These are phyloP conservation scores for Battus philenor DNA, from an alignment of 1,140 invertebrate species.

Conservation along the genomic window DNA sequence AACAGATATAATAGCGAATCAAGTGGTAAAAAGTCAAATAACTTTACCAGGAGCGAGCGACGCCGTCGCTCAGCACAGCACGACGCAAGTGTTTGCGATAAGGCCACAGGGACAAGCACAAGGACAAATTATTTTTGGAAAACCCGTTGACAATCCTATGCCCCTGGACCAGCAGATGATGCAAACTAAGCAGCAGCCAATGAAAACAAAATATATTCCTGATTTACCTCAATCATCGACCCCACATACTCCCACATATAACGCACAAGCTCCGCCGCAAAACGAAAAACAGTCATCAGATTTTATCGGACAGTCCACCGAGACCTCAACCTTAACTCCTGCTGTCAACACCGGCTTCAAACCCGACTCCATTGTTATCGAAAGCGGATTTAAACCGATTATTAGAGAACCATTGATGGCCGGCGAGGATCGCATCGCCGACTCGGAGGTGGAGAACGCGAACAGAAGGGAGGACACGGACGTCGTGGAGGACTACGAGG, in stretches of 20 bases:
- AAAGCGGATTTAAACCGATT: slow-evolving; percentile 89
- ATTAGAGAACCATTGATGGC: slow-evolving; percentile 77
- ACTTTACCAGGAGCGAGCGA: slow-evolving; percentile 47
- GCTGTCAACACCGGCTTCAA: slow-evolving; percentile 86
- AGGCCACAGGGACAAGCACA: slow-evolving; percentile 37
- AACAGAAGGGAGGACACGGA: slow-evolving; percentile 75
- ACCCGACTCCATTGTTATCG: slow-evolving; percentile 86
- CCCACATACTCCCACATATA: slow-evolving; percentile 24
- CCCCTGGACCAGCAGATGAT: slow-evolving; percentile 69
- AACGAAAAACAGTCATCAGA: slow-evolving; percentile 69
- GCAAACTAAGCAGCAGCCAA: slow-evolving; percentile 44
- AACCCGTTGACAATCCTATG: slow-evolving; percentile 68
- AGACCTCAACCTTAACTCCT: slow-evolving; percentile 54
- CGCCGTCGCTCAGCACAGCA: slow-evolving; percentile 44
- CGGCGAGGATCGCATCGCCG: slow-evolving; percentile 73
- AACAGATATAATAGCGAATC: slow-evolving; percentile 68
- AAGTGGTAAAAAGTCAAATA: slow-evolving; percentile 70
- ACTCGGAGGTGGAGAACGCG: slow-evolving; percentile 58
- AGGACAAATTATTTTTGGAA: slow-evolving; percentile 71
- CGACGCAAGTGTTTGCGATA: slow-evolving; percentile 42
- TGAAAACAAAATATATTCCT: slow-evolving; percentile 31
- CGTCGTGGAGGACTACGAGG: slow-evolving; percentile 70
- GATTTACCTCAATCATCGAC: slow-evolving; percentile 31
- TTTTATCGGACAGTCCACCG: slow-evolving; percentile 68
- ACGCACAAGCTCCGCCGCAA: slow-evolving; percentile 26